Conservation (phyloP, 2,888 invertebrate species). For the Orthonevra nobilis region DNA sequence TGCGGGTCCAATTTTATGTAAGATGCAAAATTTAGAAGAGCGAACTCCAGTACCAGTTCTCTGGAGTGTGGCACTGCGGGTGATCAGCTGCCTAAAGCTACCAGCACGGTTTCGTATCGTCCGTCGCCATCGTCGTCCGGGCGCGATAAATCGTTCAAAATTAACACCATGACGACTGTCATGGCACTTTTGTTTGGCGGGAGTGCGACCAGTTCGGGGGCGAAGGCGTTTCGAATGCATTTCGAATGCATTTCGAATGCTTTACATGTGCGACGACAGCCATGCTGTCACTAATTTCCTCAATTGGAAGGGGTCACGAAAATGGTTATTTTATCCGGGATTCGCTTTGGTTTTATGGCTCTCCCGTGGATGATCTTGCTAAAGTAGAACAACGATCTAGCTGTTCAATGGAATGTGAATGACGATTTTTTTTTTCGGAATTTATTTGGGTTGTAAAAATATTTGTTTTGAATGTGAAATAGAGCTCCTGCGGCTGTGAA, state of each 20-base stretch:
- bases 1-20: no score
- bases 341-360: neutral
- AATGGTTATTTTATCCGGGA: slow-evolving; percentile 10
- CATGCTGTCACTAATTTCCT: slow-evolving; percentile 32
- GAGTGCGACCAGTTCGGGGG: neutral
- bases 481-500: neutral
- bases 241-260: neutral
- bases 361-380: neutral
- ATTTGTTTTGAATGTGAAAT: slow-evolving; percentile 3
- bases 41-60: neutral
- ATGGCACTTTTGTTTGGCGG: slow-evolving; percentile 13
- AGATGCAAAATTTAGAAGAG: no score
- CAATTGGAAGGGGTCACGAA: slow-evolving; percentile 42
- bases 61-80: slow-evolving; percentile 25
- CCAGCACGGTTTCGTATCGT: neutral
- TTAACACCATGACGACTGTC: slow-evolving; percentile 59
- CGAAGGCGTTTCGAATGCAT: slow-evolving; percentile 16
- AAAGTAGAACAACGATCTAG: slow-evolving; percentile 27
- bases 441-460: slow-evolving; percentile 31
- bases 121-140: slow-evolving; percentile 47
- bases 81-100: slow-evolving; percentile 2
- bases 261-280: slow-evolving; percentile 2
- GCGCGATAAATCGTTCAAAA: slow-evolving; percentile 58
- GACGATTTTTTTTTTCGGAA: neutral
- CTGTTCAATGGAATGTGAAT: slow-evolving; percentile 3